Percentiles rank a stretch among this genome's conserved stretches.
These are phyloP conservation scores for Bombylius major DNA, from an alignment of 2,888 invertebrate species.

Conservation along the genomic window DNA sequence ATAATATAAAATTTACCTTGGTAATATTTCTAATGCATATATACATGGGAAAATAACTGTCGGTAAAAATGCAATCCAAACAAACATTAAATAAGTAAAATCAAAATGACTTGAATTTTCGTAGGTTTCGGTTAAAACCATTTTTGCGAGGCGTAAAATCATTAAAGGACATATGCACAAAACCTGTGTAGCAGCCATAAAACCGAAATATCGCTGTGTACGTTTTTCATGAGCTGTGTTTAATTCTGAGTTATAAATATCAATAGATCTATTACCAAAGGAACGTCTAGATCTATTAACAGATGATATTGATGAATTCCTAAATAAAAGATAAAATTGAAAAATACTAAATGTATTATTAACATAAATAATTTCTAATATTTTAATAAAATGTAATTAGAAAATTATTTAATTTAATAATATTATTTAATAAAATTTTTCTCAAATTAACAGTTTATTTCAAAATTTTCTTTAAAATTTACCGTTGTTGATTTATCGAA, in stretches of 20 bases:
- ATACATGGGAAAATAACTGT: conserved; percentile 52
- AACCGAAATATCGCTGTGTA: conserved; percentile 52
- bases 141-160: conserved; percentile 46
- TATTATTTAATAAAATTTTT: no score
- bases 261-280: conserved; percentile 30
- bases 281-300: conserved; percentile 17
- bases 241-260: conserved; percentile 43
- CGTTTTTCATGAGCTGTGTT: conserved; percentile 49
- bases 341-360: not conserved
- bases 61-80: conserved; percentile 58
- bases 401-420: no score
- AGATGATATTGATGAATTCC: conserved; percentile 31
- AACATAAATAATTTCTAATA: no score
- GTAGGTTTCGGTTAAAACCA: conserved; percentile 54
- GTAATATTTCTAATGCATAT: conserved; percentile 51
- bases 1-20: conserved; percentile 34
- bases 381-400: no score
- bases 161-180: conserved; percentile 55
- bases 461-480: conserved; percentile 8
- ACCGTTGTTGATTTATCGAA: conserved; percentile 32
- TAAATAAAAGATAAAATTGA: conserved; percentile 11
- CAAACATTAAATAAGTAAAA: conserved; percentile 52
- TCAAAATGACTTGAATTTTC: conserved; percentile 55
- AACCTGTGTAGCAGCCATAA: conserved; percentile 52
- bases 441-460: no score